Base-by-base conservation (phyloP, 1,140 invertebrate species). In the Andrena cerasifolii region DNA sequence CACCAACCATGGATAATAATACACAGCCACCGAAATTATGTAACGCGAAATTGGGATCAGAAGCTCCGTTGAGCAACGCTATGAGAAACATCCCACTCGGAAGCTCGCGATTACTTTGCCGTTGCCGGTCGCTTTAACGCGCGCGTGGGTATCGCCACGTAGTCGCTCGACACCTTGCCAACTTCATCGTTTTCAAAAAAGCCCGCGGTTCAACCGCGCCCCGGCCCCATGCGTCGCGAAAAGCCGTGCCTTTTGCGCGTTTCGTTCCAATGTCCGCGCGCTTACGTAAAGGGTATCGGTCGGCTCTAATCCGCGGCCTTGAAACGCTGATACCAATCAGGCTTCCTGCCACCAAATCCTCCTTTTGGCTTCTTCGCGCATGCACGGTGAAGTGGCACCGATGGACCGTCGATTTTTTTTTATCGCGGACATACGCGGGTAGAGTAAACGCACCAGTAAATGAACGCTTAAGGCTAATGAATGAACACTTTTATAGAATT, bases 1-100 rank as follows among this genome's bases (percentile, higher is more conserved):
- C 28, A 68, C 36, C 40, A 58, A 67, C 61, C 63, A 68, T 58
- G 28, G 73, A 76, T 59, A 68, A 76, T 76, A 76, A 76, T 76
- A 76, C 18, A 6, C 58, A n/a, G 21, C 21, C 16, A 21, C 1
- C 6, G 45, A 45, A 16, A 36, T 76, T 76, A 76, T 36, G 24
- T 76, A 76, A 76, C 73, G 16, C 21, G 33, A 58, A 68, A 76
- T 76, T 36, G 12, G 16, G 40, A 67, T 21, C 63, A 28, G 53
- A n/a, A 49, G 14, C 43, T 53, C 14, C 21, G 24, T 53, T 36
- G 62, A 14, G 16, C n/a, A n/a, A 28, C 45, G 12, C n/a, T n/a
- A n/a, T n/a, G n/a, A n/a, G n/a, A n/a, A 33, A 31, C 26, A 18
- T 5, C 0, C 7, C 7, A 8, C 26, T 26, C 6, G 28, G 26